Evolutionary conservation across 2,797 vertebrate species (phyloP).

Genomic region (Esox masquinongy): DNA sequence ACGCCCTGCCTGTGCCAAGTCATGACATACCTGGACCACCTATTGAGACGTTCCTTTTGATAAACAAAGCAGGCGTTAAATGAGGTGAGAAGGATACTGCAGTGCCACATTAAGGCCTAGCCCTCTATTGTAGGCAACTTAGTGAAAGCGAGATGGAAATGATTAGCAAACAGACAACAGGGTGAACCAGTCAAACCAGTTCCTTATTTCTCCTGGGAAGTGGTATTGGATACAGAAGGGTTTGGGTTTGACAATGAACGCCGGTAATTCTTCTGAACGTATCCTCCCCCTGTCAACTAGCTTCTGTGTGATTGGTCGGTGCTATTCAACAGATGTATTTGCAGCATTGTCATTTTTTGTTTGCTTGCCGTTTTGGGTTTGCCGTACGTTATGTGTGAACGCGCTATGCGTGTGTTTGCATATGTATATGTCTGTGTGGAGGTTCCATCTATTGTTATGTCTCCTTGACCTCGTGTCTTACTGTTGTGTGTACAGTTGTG

Average conservation of each 20-base stretch:
- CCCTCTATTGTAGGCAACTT: background rate
- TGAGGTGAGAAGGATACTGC: too few relatives aligned
- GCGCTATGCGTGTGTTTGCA: background rate
- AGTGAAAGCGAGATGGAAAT: slow-evolving; percentile 57
- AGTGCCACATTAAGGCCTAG: background rate
- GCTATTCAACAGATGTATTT: slow-evolving; percentile 7
- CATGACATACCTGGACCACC: too few relatives aligned
- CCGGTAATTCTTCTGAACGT: background rate
- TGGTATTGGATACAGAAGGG: slow-evolving; percentile 47
- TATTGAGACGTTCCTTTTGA: too few relatives aligned
- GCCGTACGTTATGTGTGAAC: background rate
- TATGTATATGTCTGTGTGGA: background rate
- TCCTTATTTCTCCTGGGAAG: slow-evolving; percentile 59
- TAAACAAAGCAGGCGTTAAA: too few relatives aligned
- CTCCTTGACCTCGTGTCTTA: background rate
- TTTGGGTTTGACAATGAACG: slow-evolving; percentile 57
- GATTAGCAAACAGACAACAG: slow-evolving; percentile 50
- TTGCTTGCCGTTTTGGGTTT: slow-evolving; percentile 8
- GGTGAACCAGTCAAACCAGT: slow-evolving; percentile 61
- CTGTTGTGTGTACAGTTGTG: background rate
- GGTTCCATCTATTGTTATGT: background rate
- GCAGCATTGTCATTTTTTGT: slow-evolving; percentile 9
- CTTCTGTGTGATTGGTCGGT: background rate
- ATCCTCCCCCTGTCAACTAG: background rate
- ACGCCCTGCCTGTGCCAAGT: too few relatives aligned